Base-by-base conservation (phyloP, 2,113 vertebrate genomes). In the Lates calcarifer region DNA sequence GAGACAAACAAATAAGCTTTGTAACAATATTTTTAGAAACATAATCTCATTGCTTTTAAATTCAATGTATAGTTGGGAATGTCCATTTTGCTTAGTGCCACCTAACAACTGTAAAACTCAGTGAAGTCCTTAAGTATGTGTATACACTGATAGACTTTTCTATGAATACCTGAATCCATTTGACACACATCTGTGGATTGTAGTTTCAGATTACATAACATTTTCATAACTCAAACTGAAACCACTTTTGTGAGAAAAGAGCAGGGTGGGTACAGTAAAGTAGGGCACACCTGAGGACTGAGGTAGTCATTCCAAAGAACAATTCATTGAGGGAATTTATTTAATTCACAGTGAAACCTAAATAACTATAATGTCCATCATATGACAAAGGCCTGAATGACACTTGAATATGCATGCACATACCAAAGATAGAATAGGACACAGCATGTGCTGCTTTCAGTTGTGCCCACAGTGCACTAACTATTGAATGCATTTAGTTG, bases 281-380 rank as follows among this genome's bases (percentile, higher is more conserved):
- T 63, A 62, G 57, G 66, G 22, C 56, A 70, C 76, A 74, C 53
- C 53, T 43, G 24, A 78, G 24, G 24, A 12, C 12, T 33, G 29
- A 37, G 10, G 20, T 2, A 53, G 9, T 28, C n/a, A 41, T 53
- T 78, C 56, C 70, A 24, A 63, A 45, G 26, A 56, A 39, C 17
- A 33, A 7, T 17, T 55, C 57, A 70, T 55, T 53, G 12, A 47
- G 18, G 15, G 60, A 68, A 49, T 63, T 2, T 26, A 6, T 37
- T 31, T 6, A 20, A 37, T 22, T 74, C 22, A 20, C 20, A 24
- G 4, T 47, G 20, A 73, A 47, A 45, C 9, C 22, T 28, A 28
- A 39, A 62, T 35, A 13, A 67, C 4, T 53, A 33, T 35, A n/a
- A 20, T 33, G 33, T 13, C 22, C 0, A 22, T n/a, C 35, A 51